Evolutionary conservation across 2,888 invertebrate species (phyloP), one percentile per base, ranked within the genome.

Genomic region (Brachypterus glaber): DNA sequence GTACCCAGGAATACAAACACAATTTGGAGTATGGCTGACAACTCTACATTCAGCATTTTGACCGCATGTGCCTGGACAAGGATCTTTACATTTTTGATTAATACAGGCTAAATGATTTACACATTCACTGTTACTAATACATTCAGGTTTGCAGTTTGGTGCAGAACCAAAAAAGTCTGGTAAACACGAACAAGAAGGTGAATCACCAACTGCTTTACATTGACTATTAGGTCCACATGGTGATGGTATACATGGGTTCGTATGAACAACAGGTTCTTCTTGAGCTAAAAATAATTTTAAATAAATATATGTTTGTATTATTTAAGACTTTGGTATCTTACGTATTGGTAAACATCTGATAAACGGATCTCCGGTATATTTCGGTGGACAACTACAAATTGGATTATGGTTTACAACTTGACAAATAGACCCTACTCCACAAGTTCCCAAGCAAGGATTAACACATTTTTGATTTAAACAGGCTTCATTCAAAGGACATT

Each of bases 361-460:
- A 55, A 87, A 87, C 2, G 86, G 85, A 72, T 85, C 82, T 31
- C 86, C 87, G 4, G 75, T 77, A 51, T 73, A 77, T 33, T 73
- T 67, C 15, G 67, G 53, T 17, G 77, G 77, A 50, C 86, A 87
- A 35, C 76, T 77, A 59, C 86, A 86, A 59, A 83, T 82, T 3
- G 86, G 86, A 62, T 79, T 84, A 54, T 88, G 83, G 59, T 82
- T 83, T 33, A 85, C 76, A 17, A 87, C 82, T 64, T 79, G 75
- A 57, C 88, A 88, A 47, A 72, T 70, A 2, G 87, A 83, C 46
- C 69, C 70, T 17, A 82, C 68, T 14, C 88, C 88, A 57, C 88
- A 88, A n/a, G 82, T 76, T 51, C 84, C 85, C 37, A 75, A 76
- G 55, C 88, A 88, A n/a, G 88, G 87, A 60, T 87, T 77, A 17